A percentile compares a stretch with the other conserved stretches of the same genome.
These are phyloP conservation scores for Montipora cactus DNA, from an alignment of 64 coral and sea anemone genomes.

Conservation along the genomic window DNA sequence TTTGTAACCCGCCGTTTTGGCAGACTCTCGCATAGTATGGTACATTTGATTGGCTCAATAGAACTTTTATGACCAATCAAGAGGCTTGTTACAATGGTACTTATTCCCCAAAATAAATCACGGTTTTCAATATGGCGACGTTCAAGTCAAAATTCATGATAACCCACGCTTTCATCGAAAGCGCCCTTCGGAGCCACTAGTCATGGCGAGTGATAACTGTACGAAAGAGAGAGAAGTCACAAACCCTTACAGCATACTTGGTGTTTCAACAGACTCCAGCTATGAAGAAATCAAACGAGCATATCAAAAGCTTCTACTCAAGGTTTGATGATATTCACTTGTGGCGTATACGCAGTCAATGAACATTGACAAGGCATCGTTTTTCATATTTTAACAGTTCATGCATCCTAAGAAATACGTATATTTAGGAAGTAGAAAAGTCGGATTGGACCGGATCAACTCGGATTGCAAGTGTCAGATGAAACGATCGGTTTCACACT, in stretches of 20 bases:
- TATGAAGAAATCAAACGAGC: conserved; percentile 87
- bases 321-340: conserved; percentile 48
- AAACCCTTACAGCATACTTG: conserved; percentile 82
- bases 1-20: neutral
- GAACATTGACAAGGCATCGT: too few species aligned
- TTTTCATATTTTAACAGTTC: too few species aligned
- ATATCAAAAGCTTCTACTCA: conserved; percentile 80
- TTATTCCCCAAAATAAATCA: neutral
- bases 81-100: neutral
- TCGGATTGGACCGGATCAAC: too few species aligned
- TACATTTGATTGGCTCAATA: conserved; percentile 23
- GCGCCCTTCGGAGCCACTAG: too few species aligned
- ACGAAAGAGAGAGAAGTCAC: conserved; percentile 15
- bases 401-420: too few species aligned
- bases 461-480: too few species aligned
- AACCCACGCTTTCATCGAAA: too few species aligned
- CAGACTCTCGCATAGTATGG: neutral
- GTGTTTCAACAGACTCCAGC: conserved; percentile 65
- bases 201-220: neutral
- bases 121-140: conserved; percentile 42
- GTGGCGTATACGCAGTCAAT: neutral
- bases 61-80: conserved; percentile 29
- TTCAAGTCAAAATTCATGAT: too few species aligned
- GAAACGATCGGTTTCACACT: too few species aligned
- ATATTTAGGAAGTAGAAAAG: too few species aligned